Evolutionary conservation across 2,797 vertebrate genomes (phyloP), one percentile per base, ranked within the genome.

Genomic region (Sarcoramphus papa): DNA sequence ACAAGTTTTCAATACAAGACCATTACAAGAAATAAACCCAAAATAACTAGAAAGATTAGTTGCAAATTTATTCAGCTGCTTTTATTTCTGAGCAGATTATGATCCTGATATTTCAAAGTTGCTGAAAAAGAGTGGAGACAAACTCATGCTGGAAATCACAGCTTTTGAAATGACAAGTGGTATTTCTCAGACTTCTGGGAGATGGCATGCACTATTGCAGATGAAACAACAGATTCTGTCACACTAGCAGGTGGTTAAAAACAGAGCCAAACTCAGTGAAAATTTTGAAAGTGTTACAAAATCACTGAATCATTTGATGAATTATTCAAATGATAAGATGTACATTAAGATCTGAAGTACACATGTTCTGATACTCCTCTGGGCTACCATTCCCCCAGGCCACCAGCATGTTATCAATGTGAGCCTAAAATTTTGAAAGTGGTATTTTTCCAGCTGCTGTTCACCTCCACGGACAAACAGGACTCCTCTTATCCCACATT

Each of bases 111-210:
- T 84, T 88, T 95, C 54, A 86, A 78, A 92, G 30, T 6, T 67
- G 31, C 10, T 54, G 59, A 54, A 79, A 82, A 92, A 82, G 7
- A 31, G 8, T 20, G 35, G 72, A 79, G 60, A 54, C 12, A 85
- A 92, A 86, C 16, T 73, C 43, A 60, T 59, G 41, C 19, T 87
- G 90, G 30, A 95, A 94, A 79, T 81, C 75, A 70, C 50, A 74
- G 48, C 35, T 72, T 82, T 82, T 82, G 54, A 84, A 53, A 47
- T 47, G 60, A 75, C 35, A 51, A 76, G 35, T 88, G 40, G 27
- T 40, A 73, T 88, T 90, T 92, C 79, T 95, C 69, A 84, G 68
- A 45, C 15, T 86, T 95, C 74, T 95, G 65, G 76, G 57, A 93
- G 53, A 69, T 69, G 12, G 31, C 56, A 87, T n/a, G 31, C 56